Evolutionary conservation across 2,888 invertebrate genomes (phyloP).

Genomic region (Chorisops tibialis): DNA sequence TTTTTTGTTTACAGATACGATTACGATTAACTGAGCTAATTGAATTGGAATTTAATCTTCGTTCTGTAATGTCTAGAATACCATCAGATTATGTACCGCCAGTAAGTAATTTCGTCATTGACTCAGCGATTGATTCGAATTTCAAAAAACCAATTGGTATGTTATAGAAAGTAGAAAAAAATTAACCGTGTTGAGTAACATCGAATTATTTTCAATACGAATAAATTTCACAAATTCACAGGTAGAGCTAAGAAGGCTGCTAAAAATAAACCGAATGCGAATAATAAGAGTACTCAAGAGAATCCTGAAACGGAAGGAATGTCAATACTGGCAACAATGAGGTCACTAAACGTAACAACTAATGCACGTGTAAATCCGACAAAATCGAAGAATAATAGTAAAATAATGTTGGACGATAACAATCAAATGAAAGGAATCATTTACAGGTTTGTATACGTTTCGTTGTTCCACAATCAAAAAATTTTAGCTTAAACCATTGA

Average conservation of each 20-base stretch:
- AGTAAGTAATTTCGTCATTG: slow-evolving; percentile 50
- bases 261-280: slow-evolving; percentile 22
- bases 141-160: slow-evolving; percentile 33
- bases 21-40: slow-evolving; percentile 56
- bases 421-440: slow-evolving; percentile 42
- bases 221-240: not conserved
- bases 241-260: slow-evolving; percentile 22
- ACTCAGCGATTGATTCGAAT: not conserved
- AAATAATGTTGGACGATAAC: slow-evolving; percentile 41
- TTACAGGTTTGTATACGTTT: slow-evolving; percentile 45
- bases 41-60: slow-evolving; percentile 54
- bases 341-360: slow-evolving; percentile 6
- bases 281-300: slow-evolving; percentile 19
- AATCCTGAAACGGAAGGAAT: slow-evolving; percentile 36
- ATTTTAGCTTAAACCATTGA: no score
- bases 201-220: not conserved
- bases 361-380: not conserved
- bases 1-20: slow-evolving; percentile 44
- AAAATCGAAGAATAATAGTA: not conserved
- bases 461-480: no score
- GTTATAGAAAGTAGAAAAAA: not conserved
- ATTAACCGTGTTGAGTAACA: no score
- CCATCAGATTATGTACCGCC: slow-evolving; percentile 56
- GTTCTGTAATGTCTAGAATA: slow-evolving; percentile 50
- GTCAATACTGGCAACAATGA: slow-evolving; percentile 38